Base-by-base conservation (phyloP, 2,113 vertebrate genomes). In the Pteropus alecto region DNA sequence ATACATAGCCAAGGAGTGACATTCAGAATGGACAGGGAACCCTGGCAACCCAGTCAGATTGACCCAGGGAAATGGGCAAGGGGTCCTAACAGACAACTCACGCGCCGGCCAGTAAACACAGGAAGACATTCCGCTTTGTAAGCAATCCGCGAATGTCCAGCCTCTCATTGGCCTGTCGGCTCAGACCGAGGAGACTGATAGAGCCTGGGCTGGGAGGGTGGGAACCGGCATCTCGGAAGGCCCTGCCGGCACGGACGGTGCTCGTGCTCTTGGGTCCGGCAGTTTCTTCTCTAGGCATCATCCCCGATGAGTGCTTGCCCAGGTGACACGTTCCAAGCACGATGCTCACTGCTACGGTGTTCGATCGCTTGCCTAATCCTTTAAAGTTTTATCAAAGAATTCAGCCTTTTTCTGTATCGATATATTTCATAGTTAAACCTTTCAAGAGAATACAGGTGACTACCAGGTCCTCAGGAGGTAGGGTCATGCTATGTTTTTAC, bases 141-240 rank as follows among this genome's bases (percentile, higher is more conserved):
- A 15, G 65, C 21, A 61, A 15, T 8, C 60, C 4, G 35, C 24
- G 68, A 38, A 13, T 6, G 58, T 9, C 18, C 48, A 19, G 11
- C 18, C 51, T 83, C 60, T 68, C 63, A 54, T 61, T 22, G 43
- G 41, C 51, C 74, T 61, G 9, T 30, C 4, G 46, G 58, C 77
- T n/a, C 22, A 41, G 12, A 2, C 35, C 0, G 7, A 35, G 56
- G 60, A 58, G 58, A 15, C 4, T 0, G 30, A 13, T 7, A 7
- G 56, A 22, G 41, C 26, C 70, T 30, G 41, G 2, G 8, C 28
- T 6, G 0, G 68, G 67, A 26, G 2, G 8, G 21, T 6, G 0
- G 68, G 74, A 12, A 11, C 35, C n/a, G 63, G 63, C 73, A 18
- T 46, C 33, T 7, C 3, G 41, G 28, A 7, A 54, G 67, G 11